phyloP scores from a whole-genome alignment of 1,140 invertebrate species.

The Formica selysi region DNA sequence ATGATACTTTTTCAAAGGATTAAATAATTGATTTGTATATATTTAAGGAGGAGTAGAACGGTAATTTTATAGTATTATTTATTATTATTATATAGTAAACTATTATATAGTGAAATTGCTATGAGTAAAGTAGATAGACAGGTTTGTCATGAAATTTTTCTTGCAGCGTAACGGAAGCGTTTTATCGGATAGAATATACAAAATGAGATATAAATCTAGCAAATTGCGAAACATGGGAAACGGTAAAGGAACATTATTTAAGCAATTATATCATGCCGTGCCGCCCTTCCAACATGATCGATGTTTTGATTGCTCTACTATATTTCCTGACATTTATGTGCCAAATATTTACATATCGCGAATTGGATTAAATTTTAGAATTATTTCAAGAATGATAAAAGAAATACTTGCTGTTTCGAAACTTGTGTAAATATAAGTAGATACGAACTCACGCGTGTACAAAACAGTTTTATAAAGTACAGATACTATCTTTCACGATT shows the following conservation, averaged over 20 bases:
- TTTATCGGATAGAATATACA: not conserved
- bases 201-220: not conserved
- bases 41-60: no score
- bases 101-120: not conserved
- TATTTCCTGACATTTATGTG: not conserved
- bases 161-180: not conserved
- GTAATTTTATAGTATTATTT: no score
- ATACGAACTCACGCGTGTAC: not conserved
- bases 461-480: not conserved
- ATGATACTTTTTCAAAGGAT: no score
- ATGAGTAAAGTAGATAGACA: no score
- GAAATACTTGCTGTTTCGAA: not conserved
- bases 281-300: not conserved
- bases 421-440: not conserved
- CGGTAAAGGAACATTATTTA: conserved; percentile 7
- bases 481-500: not conserved
- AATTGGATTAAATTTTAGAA: not conserved
- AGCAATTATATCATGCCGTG: not conserved
- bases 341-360: conserved; percentile 7
- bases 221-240: not conserved
- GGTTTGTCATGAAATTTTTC: no score
- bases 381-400: not conserved
- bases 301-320: conserved; percentile 5
- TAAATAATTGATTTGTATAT: no score
- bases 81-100: not conserved